phyloP scores from a whole-genome alignment of 2,797 vertebrate genomes.

The Sus cebifrons region DNA sequence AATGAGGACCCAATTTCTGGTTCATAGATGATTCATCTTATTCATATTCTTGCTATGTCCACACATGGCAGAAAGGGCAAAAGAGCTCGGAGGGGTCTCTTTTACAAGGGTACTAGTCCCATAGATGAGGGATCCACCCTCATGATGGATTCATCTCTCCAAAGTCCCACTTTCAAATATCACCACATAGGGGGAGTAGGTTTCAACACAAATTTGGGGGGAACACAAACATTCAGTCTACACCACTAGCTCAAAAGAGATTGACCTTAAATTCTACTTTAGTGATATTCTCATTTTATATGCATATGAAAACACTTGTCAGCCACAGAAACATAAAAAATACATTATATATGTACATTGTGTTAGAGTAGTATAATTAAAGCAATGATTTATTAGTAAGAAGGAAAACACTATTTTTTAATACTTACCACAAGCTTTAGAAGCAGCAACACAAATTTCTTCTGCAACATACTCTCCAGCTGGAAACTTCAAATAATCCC shows the following conservation, averaged over 20 bases:
- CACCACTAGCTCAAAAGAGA: neutral
- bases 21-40: neutral
- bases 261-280: constrained; percentile 46
- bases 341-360: neutral
- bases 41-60: neutral
- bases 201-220: neutral
- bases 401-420: constrained; percentile 1
- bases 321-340: neutral
- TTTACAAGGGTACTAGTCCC: neutral
- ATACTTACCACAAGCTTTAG: constrained; percentile 95
- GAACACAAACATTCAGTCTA: neutral
- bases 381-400: constrained; percentile 26
- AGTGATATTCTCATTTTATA: neutral
- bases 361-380: constrained; percentile 55
- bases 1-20: neutral
- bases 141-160: neutral
- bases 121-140: neutral
- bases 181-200: neutral
- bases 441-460: constrained; percentile 95
- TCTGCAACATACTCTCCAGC: constrained; percentile 95
- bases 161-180: neutral
- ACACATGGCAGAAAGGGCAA: neutral
- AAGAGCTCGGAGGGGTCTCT: neutral
- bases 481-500: constrained; percentile 91
- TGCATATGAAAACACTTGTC: constrained; percentile 1